Percentiles rank a stretch among this genome's conserved stretches.
Evolutionary conservation across 2,888 invertebrate species (phyloP).

Genomic region (Drosophila seclusa): DNA sequence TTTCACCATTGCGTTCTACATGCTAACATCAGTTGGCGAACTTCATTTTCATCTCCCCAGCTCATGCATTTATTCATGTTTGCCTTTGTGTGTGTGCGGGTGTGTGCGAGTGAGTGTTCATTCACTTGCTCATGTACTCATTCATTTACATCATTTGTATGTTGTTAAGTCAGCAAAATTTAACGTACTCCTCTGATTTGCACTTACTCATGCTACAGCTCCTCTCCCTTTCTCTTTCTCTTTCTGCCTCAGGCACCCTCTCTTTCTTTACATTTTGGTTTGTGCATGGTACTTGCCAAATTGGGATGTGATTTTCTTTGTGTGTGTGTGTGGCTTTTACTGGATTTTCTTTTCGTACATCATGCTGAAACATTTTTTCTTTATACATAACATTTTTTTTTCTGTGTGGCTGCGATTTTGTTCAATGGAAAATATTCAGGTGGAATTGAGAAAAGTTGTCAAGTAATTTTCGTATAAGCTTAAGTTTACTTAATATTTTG

Average conservation of each 20-base stretch:
- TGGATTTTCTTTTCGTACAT: slow-evolving; percentile 49
- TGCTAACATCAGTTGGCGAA: slow-evolving; percentile 68
- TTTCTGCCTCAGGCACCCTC: neutral
- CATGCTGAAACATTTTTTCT: slow-evolving; percentile 28
- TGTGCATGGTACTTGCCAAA: slow-evolving; percentile 44
- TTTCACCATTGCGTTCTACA: slow-evolving; percentile 78
- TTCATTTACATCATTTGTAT: slow-evolving; percentile 81
- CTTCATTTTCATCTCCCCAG: slow-evolving; percentile 51
- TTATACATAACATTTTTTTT: neutral
- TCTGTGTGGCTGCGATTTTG: slow-evolving; percentile 1
- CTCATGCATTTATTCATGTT: slow-evolving; percentile 76
- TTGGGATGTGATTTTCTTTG: slow-evolving; percentile 55
- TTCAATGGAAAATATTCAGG: neutral
- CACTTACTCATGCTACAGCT: slow-evolving; percentile 55
- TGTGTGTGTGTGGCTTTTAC: slow-evolving; percentile 24
- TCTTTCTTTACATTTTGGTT: slow-evolving; percentile 6
- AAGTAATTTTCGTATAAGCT: slow-evolving; percentile 42
- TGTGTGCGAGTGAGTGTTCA: slow-evolving; percentile 27
- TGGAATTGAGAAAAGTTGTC: slow-evolving; percentile 40
- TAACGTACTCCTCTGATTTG: slow-evolving; percentile 74
- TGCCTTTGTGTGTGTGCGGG: slow-evolving; percentile 9
- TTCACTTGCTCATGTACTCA: slow-evolving; percentile 70
- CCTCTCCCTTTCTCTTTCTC: neutral
- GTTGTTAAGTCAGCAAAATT: slow-evolving; percentile 80
- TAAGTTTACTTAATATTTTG: slow-evolving; percentile 67